Base-by-base conservation (phyloP, 2,888 invertebrate genomes). In the Aethes cnicana region DNA sequence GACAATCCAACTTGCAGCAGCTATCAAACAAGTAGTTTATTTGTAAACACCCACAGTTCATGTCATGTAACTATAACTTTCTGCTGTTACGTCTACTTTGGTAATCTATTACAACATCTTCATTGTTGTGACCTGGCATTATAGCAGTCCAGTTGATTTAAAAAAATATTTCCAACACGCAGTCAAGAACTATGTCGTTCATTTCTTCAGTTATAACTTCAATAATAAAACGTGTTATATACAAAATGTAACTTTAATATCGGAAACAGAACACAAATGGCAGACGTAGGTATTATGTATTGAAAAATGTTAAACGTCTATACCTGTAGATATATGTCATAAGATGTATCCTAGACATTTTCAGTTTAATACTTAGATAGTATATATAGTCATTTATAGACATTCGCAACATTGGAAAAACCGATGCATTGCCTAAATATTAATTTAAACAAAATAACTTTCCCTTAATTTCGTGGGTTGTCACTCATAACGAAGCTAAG, bases 401-500 rank as follows among this genome's bases (percentile, higher is more conserved):
- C n/a, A n/a, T n/a, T n/a, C n/a, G n/a, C n/a, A n/a, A n/a, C n/a
- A n/a, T n/a, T n/a, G n/a, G n/a, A n/a, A n/a, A n/a, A n/a, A n/a
- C n/a, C n/a, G n/a, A n/a, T n/a, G n/a, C 16, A 12, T 23, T 9
- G 18, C 14, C 5, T 21, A 12, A 12, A 42, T 16, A 36, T 16
- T 16, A 37, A 26, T 36, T 14, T 32, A n/a, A 20, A 7, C 16
- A 37, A 23, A n/a, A 37, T 39, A 25, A 52, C 39, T 39, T 26
- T 33, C 37, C 12, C 32, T 52, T 50, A 39, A 39, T 52, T 46
- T 44, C 46, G 14, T 39, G 49, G 35, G 53, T 36, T 48, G 54
- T 53, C 36, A 53, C 50, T 57, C 46, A 57, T 50, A 55, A 53
- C 48, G 56, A 55, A 56, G 60, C 61, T 62, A 47, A 59, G 54